A percentile compares a stretch with the other conserved stretches of the same genome.
Evolutionary conservation across 1,140 invertebrate species (phyloP).

Genomic region (Caenorhabditis inopinata): DNA sequence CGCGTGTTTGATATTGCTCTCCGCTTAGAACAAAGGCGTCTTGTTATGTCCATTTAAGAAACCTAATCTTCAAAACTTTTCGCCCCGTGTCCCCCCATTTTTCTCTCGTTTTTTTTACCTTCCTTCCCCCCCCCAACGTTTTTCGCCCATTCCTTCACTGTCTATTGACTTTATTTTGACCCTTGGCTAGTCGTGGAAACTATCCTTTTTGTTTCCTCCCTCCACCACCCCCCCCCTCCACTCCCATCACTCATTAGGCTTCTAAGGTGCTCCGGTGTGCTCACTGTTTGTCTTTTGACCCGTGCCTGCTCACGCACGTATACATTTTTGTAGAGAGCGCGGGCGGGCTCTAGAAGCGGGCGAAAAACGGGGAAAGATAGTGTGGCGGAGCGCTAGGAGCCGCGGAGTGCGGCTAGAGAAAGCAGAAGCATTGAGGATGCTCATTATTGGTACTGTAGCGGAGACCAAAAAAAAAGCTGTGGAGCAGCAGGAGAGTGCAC

Average conservation of each 20-base stretch:
- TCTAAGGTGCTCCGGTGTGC: no score
- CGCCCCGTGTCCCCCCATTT: no score
- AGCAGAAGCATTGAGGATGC: no score
- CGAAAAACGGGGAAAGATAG: neutral
- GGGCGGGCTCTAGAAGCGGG: neutral
- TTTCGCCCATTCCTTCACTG: neutral
- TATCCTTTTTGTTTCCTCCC: constrained; percentile 2
- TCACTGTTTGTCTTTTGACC: neutral
- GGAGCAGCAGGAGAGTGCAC: no score
- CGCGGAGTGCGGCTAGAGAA: no score
- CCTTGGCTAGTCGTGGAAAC: neutral
- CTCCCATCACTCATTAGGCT: neutral
- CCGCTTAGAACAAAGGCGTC: neutral
- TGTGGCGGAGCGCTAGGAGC: no score
- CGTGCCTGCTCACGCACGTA: neutral
- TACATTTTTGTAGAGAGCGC: neutral
- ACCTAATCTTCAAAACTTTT: neutral
- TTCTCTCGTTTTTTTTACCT: neutral
- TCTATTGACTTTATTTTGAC: neutral
- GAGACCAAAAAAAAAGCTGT: no score
- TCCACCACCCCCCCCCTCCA: no score
- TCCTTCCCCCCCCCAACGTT: neutral
- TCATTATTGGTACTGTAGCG: no score
- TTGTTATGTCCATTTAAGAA: neutral
- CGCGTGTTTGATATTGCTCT: no score